A percentile compares a stretch with the other conserved stretches of the same genome.
Conservation (phyloP, 2,888 invertebrate species). For the Hydrotaea diabolus region DNA sequence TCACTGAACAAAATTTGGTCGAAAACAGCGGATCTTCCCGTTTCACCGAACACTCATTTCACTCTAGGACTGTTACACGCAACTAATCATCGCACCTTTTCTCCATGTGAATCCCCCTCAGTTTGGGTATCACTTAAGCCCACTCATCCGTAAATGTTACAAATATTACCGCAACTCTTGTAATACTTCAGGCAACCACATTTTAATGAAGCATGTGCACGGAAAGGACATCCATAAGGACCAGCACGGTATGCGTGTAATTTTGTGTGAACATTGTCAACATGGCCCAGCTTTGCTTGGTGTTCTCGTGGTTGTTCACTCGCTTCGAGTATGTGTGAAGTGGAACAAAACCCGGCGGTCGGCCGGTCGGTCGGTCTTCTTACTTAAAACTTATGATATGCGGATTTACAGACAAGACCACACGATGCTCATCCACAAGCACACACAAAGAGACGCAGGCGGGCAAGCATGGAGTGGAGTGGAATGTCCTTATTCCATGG, state of each 20-base stretch:
- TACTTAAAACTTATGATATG: constrained; percentile 27
- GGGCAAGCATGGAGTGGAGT: not conserved
- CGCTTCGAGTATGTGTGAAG: constrained; percentile 9
- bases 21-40: no score
- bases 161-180: not conserved
- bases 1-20: no score
- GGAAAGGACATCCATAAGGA: not conserved
- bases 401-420: constrained; percentile 17
- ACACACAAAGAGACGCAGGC: not conserved
- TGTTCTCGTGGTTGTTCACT: not conserved
- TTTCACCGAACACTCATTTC: no score
- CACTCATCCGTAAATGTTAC: no score
- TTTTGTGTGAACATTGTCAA: not conserved
- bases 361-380: no score
- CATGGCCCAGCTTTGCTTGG: not conserved
- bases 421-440: constrained; percentile 8
- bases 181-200: not conserved
- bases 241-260: not conserved
- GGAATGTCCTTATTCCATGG: not conserved
- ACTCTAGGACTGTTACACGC: no score
- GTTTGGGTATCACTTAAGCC: no score
- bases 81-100: no score
- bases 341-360: not conserved
- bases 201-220: not conserved
- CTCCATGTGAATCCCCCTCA: no score